Conservation (phyloP, 2,888 invertebrate genomes). For the Drosophila subquinaria region DNA sequence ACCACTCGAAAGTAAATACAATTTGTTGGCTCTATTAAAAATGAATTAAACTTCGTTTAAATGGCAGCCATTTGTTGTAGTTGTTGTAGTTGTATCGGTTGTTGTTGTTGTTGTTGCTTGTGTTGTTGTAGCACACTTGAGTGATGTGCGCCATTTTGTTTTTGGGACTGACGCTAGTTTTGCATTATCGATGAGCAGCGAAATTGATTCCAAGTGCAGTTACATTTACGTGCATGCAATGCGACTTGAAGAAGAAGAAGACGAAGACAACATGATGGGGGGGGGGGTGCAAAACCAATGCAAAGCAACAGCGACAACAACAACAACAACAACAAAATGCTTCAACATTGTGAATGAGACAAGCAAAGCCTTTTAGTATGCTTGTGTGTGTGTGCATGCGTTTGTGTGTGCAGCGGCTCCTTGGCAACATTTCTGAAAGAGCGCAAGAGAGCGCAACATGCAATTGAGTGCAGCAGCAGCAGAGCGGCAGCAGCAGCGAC, state of each 20-base stretch:
- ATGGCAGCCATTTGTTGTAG: slow-evolving; percentile 40
- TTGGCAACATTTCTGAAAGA: slow-evolving; percentile 63
- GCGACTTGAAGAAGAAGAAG: background rate
- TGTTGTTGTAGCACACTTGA: slow-evolving; percentile 24
- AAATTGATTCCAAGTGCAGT: slow-evolving; percentile 77
- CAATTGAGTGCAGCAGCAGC: slow-evolving; percentile 44
- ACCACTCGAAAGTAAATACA: slow-evolving; percentile 73
- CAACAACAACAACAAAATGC: slow-evolving; percentile 26
- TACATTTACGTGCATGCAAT: slow-evolving; percentile 77
- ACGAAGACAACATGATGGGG: background rate
- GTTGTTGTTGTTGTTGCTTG: slow-evolving; percentile 14
- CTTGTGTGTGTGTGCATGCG: slow-evolving; percentile 20
- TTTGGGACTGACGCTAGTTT: slow-evolving; percentile 36
- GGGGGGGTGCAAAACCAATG: background rate
- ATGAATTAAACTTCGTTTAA: slow-evolving; percentile 68
- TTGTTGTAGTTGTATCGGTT: slow-evolving; percentile 5
- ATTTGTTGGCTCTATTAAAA: slow-evolving; percentile 72
- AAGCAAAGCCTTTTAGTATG: slow-evolving; percentile 51
- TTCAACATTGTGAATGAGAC: slow-evolving; percentile 63
- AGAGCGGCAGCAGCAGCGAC: background rate
- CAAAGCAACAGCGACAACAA: slow-evolving; percentile 7
- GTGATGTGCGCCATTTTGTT: slow-evolving; percentile 76
- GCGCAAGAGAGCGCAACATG: slow-evolving; percentile 47
- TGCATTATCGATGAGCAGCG: slow-evolving; percentile 78
- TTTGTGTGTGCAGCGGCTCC: slow-evolving; percentile 22